A percentile compares a stretch with the other conserved stretches of the same genome.
phyloP scores from a whole-genome alignment of 2,797 vertebrate species.

The Brachyrhaphis roseni region DNA sequence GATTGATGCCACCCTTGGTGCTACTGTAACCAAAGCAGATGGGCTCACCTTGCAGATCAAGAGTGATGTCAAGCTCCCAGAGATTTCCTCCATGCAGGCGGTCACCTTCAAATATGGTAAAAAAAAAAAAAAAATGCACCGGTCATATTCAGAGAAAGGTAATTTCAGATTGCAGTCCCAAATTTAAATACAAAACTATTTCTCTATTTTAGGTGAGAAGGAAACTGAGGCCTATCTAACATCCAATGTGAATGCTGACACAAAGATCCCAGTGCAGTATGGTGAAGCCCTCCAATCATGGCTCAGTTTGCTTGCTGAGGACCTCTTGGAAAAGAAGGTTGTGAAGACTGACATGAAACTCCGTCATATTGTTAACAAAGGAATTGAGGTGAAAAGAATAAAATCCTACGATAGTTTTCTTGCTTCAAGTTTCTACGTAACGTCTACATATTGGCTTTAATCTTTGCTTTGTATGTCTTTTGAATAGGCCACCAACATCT shows the following conservation, averaged over 20 bases:
- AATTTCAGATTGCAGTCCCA: neutral
- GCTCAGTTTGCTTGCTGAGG: slow-evolving; percentile 64
- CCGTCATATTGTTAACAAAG: slow-evolving; percentile 86
- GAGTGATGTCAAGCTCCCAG: slow-evolving; percentile 81
- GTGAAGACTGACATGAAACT: slow-evolving; percentile 90
- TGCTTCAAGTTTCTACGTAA: neutral
- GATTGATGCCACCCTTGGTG: slow-evolving; percentile 82
- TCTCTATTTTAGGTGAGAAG: slow-evolving; percentile 80
- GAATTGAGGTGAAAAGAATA: slow-evolving; percentile 81
- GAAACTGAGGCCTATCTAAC: slow-evolving; percentile 86
- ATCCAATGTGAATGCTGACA: slow-evolving; percentile 82
- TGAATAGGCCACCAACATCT: slow-evolving; percentile 84
- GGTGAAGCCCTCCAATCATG: slow-evolving; percentile 64
- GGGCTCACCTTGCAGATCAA: slow-evolving; percentile 83
- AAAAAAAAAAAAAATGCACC: neutral
- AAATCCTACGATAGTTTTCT: neutral
- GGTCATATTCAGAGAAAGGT: slow-evolving; percentile 1
- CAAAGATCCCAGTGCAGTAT: slow-evolving; percentile 75
- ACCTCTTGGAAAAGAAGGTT: slow-evolving; percentile 85
- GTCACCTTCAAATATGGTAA: slow-evolving; percentile 87
- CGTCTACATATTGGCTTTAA: slow-evolving; percentile 4
- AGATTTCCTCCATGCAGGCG: slow-evolving; percentile 81
- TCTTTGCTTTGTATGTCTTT: slow-evolving; percentile 2
- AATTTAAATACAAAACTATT: slow-evolving; percentile 25
- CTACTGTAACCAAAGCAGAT: slow-evolving; percentile 70